Conservation (phyloP, 2,888 invertebrate species). For the Callyntrura guangdongensis region DNA sequence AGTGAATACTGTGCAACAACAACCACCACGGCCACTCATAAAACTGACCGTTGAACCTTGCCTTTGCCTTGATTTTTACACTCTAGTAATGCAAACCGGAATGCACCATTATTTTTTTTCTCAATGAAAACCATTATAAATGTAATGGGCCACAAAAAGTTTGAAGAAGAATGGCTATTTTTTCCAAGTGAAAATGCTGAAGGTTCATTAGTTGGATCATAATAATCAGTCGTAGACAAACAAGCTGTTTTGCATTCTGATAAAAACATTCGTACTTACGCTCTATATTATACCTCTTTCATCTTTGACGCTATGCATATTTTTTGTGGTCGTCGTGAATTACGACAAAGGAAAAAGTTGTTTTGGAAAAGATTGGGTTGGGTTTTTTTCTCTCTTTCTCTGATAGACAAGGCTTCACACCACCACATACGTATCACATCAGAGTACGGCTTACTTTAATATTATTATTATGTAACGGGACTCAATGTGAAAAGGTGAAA, state of each 20-base stretch:
- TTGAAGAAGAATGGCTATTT: neutral
- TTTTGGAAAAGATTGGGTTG: constrained; percentile 26
- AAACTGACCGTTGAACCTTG: constrained; percentile 54
- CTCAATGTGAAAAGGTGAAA: constrained; percentile 55
- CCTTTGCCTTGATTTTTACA: constrained; percentile 46
- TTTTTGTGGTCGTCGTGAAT: neutral
- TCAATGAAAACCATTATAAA: constrained; percentile 57
- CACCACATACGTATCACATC: neutral
- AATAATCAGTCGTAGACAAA: constrained; percentile 7
- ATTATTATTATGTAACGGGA: constrained; percentile 69
- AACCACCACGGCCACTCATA: neutral
- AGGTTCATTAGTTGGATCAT: constrained; percentile 52
- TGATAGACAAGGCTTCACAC: neutral
- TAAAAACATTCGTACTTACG: neutral
- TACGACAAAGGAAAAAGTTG: constrained; percentile 47
- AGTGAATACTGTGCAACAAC: neutral
- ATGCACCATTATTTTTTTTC: neutral
- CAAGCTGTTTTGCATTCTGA: neutral
- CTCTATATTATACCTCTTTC: neutral
- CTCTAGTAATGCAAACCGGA: constrained; percentile 7
- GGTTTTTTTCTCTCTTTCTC: neutral
- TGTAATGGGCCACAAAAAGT: neutral
- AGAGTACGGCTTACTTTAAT: neutral
- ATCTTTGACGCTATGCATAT: neutral
- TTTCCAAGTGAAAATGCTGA: constrained; percentile 37